Evolutionary conservation across 2,113 vertebrate genomes (phyloP).

Genomic region (Sinocyclocheilus rhinocerous): DNA sequence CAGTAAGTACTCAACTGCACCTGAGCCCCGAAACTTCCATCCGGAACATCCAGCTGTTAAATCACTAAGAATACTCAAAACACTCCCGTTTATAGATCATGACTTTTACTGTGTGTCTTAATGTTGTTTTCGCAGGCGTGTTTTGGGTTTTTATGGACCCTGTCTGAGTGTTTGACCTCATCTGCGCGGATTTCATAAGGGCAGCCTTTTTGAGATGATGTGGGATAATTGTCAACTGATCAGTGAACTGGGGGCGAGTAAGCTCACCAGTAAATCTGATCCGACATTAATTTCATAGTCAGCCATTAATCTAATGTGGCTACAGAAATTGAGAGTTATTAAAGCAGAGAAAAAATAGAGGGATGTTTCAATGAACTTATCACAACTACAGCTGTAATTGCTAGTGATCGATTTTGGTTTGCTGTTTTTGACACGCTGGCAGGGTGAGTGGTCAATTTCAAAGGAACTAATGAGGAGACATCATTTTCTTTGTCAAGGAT

Average conservation of each 20-base stretch:
- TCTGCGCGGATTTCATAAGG: constrained; percentile 31
- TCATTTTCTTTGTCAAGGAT: neutral
- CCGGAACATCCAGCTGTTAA: neutral
- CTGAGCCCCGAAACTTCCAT: neutral
- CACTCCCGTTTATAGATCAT: neutral
- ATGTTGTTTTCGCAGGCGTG: neutral
- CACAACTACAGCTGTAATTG: neutral
- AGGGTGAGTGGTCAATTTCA: neutral
- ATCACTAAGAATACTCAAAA: neutral
- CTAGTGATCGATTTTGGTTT: neutral
- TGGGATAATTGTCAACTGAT: constrained; percentile 37
- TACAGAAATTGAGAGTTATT: constrained; percentile 2
- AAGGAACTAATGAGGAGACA: neutral
- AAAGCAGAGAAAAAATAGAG: neutral
- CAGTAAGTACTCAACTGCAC: constrained; percentile 82
- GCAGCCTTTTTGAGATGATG: constrained; percentile 40
- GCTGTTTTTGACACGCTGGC: neutral
- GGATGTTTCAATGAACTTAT: neutral
- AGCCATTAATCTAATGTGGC: constrained; percentile 27
- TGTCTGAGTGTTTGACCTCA: constrained; percentile 21
- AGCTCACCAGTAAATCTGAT: constrained; percentile 41
- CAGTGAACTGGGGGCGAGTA: constrained; percentile 44
- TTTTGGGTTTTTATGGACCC: neutral
- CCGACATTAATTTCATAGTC: constrained; percentile 43
- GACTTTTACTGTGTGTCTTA: neutral